Percentiles rank a stretch among this genome's conserved stretches.
Evolutionary conservation across 2,888 invertebrate species (phyloP).

Genomic region (Troides aeacus): DNA sequence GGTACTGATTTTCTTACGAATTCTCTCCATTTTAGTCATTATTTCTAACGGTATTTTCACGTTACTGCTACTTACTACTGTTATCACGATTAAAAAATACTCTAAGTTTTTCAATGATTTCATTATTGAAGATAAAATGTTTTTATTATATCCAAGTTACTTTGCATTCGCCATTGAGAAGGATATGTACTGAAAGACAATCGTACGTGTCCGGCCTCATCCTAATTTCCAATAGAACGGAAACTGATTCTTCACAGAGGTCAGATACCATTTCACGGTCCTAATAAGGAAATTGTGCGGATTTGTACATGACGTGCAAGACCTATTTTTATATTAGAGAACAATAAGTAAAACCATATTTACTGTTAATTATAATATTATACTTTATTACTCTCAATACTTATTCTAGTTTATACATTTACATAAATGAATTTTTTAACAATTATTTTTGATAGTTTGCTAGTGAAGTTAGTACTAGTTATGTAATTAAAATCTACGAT

Average conservation of each 20-base stretch:
- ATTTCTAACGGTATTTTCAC: too few species aligned
- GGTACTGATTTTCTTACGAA: too few species aligned
- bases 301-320: background rate
- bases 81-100: background rate
- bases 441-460: too few species aligned
- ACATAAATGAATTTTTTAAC: too few species aligned
- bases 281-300: slow-evolving; percentile 19
- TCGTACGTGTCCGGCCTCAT: slow-evolving; percentile 25
- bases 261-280: slow-evolving; percentile 23
- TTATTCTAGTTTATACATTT: too few species aligned
- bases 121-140: background rate
- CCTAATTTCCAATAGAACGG: slow-evolving; percentile 26
- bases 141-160: background rate
- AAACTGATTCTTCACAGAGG: slow-evolving; percentile 18
- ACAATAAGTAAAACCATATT: too few species aligned
- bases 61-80: too few species aligned
- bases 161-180: background rate
- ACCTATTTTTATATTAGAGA: background rate
- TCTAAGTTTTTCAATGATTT: background rate
- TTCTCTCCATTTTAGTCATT: too few species aligned
- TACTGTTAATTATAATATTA: too few species aligned
- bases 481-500: too few species aligned
- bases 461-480: too few species aligned
- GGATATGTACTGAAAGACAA: background rate
- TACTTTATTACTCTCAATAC: too few species aligned